These are phyloP conservation scores for Oegoconia quadripuncta DNA, from an alignment of 2,888 invertebrate species.

Conservation along the genomic window DNA sequence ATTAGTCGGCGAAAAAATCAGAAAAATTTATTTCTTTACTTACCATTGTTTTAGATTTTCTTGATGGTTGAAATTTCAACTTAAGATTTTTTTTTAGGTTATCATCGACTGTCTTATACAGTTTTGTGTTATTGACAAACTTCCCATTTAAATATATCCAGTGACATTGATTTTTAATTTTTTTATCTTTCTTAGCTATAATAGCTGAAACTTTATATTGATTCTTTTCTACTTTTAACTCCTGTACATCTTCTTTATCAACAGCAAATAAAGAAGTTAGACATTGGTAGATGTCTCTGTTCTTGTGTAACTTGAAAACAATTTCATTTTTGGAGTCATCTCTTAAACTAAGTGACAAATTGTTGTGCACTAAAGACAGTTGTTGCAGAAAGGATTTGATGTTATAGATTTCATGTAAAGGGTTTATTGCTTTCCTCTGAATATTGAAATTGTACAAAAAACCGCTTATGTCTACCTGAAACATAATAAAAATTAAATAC, in stretches of 20 bases:
- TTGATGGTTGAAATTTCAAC: conserved; percentile 18
- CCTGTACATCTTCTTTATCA: conserved; percentile 51
- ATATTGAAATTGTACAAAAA: conserved; percentile 82
- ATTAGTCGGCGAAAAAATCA: too few relatives aligned
- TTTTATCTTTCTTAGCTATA: conserved; percentile 60
- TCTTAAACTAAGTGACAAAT: conserved; percentile 83
- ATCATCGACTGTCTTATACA: conserved; percentile 46
- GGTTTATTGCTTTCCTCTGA: conserved; percentile 74
- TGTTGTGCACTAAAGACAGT: conserved; percentile 82
- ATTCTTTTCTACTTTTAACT: conserved; percentile 59
- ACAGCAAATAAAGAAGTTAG: conserved; percentile 55
- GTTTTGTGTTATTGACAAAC: conserved; percentile 68
- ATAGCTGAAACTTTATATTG: conserved; percentile 76
- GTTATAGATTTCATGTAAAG: conserved; percentile 76
- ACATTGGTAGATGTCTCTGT: conserved; percentile 72
- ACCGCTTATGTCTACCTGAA: conserved; percentile 80
- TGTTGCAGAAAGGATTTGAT: conserved; percentile 80
- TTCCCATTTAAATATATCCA: conserved; percentile 84
- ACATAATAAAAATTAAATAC: conserved; percentile 13
- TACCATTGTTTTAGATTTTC: conserved; percentile 40
- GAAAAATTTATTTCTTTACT: too few relatives aligned
- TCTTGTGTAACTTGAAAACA: conserved; percentile 79
- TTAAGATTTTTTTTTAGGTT: conserved; percentile 31
- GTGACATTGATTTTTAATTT: conserved; percentile 56
- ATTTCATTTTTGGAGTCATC: conserved; percentile 81